Evolutionary conservation across 1,140 invertebrate genomes (phyloP).

Genomic region (Lerema accius): DNA sequence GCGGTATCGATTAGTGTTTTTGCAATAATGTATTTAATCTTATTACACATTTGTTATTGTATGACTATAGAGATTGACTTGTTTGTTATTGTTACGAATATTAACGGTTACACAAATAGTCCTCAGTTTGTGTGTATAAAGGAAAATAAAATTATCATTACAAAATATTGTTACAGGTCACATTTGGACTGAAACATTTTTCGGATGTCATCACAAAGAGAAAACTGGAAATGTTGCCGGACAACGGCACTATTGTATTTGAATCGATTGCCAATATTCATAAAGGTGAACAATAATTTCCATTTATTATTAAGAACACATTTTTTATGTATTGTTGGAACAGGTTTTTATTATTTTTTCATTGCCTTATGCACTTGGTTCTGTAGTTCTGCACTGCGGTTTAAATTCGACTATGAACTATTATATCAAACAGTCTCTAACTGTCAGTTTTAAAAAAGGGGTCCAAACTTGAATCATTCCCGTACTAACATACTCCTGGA

Average conservation of each 20-base stretch:
- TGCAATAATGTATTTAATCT: background rate
- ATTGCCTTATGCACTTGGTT: too few relatives aligned
- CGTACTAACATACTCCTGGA: too few relatives aligned
- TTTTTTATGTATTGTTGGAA: slow-evolving; percentile 24
- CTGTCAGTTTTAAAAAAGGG: too few relatives aligned
- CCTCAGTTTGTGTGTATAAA: background rate
- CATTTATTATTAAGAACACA: slow-evolving; percentile 27
- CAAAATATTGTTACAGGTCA: slow-evolving; percentile 81
- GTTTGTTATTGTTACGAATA: background rate
- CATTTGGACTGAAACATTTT: slow-evolving; percentile 92
- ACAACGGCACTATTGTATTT: slow-evolving; percentile 95
- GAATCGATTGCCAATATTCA: slow-evolving; percentile 96
- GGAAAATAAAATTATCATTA: slow-evolving; percentile 12
- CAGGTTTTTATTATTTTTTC: slow-evolving; percentile 3
- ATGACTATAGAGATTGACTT: background rate
- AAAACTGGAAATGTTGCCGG: slow-evolving; percentile 95
- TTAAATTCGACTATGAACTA: too few relatives aligned
- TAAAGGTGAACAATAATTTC: slow-evolving; percentile 80
- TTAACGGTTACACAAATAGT: background rate
- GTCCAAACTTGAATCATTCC: too few relatives aligned
- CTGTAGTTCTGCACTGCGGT: too few relatives aligned
- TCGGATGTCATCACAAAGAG: slow-evolving; percentile 95
- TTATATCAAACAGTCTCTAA: too few relatives aligned
- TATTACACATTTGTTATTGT: background rate
- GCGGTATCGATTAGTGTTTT: background rate